Evolutionary conservation across 1,140 invertebrate genomes (phyloP).

Genomic region (Drosophila sechellia): DNA sequence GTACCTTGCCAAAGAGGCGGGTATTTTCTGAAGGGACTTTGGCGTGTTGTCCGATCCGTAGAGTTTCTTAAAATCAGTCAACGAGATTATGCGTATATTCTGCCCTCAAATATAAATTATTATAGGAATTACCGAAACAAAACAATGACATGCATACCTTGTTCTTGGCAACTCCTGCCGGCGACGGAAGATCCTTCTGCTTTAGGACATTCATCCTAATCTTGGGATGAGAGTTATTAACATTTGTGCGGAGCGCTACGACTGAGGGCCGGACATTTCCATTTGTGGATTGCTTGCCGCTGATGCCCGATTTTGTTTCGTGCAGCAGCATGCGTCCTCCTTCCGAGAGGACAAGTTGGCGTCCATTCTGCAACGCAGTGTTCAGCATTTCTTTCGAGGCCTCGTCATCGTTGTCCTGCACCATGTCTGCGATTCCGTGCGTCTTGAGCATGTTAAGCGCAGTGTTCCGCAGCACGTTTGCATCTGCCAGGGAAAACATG

Average conservation of each 20-base stretch:
- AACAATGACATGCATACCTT: conserved; percentile 35
- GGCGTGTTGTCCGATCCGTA: conserved; percentile 63
- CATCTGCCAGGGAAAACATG: conserved; percentile 24
- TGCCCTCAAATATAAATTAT: conserved; percentile 13
- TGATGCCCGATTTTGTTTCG: conserved; percentile 70
- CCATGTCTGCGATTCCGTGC: conserved; percentile 92
- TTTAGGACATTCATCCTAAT: conserved; percentile 73
- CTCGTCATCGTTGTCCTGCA: conserved; percentile 86
- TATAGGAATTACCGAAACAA: background rate
- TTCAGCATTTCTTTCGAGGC: conserved; percentile 87
- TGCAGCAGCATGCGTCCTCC: conserved; percentile 91
- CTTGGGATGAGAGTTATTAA: conserved; percentile 50
- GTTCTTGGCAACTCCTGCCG: conserved; percentile 61
- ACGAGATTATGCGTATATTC: conserved; percentile 81
- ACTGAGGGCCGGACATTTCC: conserved; percentile 31
- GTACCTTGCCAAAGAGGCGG: conserved; percentile 69
- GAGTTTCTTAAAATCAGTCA: conserved; percentile 80
- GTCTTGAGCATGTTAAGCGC: conserved; percentile 89
- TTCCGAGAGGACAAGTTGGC: conserved; percentile 91
- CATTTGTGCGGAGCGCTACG: conserved; percentile 29
- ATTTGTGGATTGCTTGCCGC: conserved; percentile 55
- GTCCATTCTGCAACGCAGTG: conserved; percentile 91
- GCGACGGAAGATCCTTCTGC: conserved; percentile 48
- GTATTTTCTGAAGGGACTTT: conserved; percentile 74
- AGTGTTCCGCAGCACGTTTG: conserved; percentile 62